These are phyloP conservation scores for Rhyacophila brunnea DNA, from an alignment of 1,140 invertebrate species.

Conservation along the genomic window DNA sequence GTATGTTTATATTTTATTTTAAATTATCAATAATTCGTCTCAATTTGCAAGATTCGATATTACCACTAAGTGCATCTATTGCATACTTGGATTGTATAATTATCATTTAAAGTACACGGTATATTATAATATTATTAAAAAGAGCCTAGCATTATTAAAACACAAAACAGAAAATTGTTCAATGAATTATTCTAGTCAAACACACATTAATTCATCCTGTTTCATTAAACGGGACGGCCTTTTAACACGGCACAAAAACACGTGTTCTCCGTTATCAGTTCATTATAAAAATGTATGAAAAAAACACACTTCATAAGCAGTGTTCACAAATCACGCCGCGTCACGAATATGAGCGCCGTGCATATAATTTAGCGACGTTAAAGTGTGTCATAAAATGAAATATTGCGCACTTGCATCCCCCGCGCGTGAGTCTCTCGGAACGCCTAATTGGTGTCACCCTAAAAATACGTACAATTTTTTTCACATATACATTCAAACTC, in stretches of 20 bases:
- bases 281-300: not conserved
- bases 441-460: conserved; percentile 25
- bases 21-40: too few species aligned
- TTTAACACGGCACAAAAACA: not conserved
- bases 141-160: too few species aligned
- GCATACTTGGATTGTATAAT: too few species aligned
- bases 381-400: conserved; percentile 15
- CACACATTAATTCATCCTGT: not conserved
- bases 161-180: too few species aligned
- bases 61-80: too few species aligned
- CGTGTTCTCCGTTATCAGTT: not conserved
- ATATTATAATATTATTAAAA: too few species aligned
- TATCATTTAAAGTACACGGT: too few species aligned
- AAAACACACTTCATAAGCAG: not conserved
- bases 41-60: too few species aligned
- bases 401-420: conserved; percentile 11
- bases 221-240: not conserved
- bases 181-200: not conserved
- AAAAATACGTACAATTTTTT: not conserved
- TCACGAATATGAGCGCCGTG: not conserved
- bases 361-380: conserved; percentile 15
- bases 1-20: too few species aligned
- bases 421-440: conserved; percentile 3
- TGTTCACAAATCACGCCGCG: conserved; percentile 6
- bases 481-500: too few species aligned